Evolutionary conservation across 2,113 vertebrate species (phyloP).

Genomic region (Solea solea): DNA sequence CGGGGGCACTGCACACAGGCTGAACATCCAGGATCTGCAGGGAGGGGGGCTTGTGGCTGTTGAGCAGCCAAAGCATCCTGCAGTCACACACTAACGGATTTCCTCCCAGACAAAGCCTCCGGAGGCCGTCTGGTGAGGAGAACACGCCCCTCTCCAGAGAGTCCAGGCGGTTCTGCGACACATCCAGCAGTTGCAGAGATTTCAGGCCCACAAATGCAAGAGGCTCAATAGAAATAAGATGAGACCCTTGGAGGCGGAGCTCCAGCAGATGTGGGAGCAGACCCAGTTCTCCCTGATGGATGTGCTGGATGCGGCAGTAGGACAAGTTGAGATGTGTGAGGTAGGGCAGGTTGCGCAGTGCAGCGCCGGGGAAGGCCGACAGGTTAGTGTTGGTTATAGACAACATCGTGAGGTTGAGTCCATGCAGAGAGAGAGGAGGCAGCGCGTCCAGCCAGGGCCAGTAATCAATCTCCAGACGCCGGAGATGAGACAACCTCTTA

Average conservation of each 20-base stretch:
- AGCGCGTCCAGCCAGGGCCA: slow-evolving; percentile 94
- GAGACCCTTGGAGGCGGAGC: slow-evolving; percentile 89
- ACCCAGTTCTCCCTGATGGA: slow-evolving; percentile 91
- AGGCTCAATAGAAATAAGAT: slow-evolving; percentile 87
- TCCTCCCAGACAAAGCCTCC: slow-evolving; percentile 91
- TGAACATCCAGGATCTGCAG: slow-evolving; percentile 91
- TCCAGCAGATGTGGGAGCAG: slow-evolving; percentile 91
- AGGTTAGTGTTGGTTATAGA: slow-evolving; percentile 95
- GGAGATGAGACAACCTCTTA: slow-evolving; percentile 90
- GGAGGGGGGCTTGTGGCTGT: slow-evolving; percentile 85
- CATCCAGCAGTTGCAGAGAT: slow-evolving; percentile 92
- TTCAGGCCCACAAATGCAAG: slow-evolving; percentile 91
- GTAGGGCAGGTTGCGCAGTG: slow-evolving; percentile 91
- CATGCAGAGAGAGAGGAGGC: slow-evolving; percentile 90
- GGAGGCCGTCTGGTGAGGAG: slow-evolving; percentile 88
- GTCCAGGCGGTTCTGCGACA: slow-evolving; percentile 91
- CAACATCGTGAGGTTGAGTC: slow-evolving; percentile 93
- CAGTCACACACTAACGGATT: slow-evolving; percentile 97
- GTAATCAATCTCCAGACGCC: slow-evolving; percentile 89
- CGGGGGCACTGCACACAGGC: slow-evolving; percentile 90
- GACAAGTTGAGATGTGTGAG: slow-evolving; percentile 96
- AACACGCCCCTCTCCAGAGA: slow-evolving; percentile 92
- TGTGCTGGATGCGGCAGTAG: slow-evolving; percentile 89
- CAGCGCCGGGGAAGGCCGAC: slow-evolving; percentile 88
- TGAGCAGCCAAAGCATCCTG: slow-evolving; percentile 94